A percentile compares a stretch with the other conserved stretches of the same genome.
These are phyloP conservation scores for Clivina fossor DNA, from an alignment of 2,888 invertebrate genomes.

Conservation along the genomic window DNA sequence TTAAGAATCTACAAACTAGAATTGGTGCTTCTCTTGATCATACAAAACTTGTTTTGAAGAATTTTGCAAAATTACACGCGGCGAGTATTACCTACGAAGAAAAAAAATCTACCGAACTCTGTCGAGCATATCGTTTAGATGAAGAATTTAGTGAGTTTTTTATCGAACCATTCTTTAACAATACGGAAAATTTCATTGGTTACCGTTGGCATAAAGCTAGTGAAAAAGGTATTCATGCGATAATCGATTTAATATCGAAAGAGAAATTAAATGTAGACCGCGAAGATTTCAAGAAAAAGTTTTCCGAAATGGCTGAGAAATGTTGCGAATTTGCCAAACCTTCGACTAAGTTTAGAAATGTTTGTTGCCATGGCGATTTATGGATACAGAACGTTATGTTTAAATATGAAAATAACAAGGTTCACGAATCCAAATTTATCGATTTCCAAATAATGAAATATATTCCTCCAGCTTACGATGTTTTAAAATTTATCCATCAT, in stretches of 20 bases:
- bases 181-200: constrained; percentile 43
- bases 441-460: constrained; percentile 35
- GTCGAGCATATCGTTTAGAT: constrained; percentile 37
- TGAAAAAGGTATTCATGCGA: constrained; percentile 25
- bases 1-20: constrained; percentile 14
- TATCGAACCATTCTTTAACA: constrained; percentile 51
- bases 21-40: constrained; percentile 34
- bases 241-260: constrained; percentile 30
- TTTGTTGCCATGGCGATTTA: constrained; percentile 35
- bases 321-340: constrained; percentile 17
- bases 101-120: constrained; percentile 32
- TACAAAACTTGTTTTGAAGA: constrained; percentile 36
- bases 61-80: constrained; percentile 42
- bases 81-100: constrained; percentile 47
- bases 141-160: constrained; percentile 46
- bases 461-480: constrained; percentile 34
- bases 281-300: constrained; percentile 34
- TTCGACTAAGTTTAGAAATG: constrained; percentile 33
- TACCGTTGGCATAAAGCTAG: constrained; percentile 36
- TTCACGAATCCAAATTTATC: constrained; percentile 32
- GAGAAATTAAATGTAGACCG: too few species aligned
- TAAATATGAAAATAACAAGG: constrained; percentile 27
- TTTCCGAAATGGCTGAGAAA: constrained; percentile 20
- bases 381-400: constrained; percentile 33
- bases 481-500: constrained; percentile 27